Evolutionary conservation across 2,888 invertebrate genomes (phyloP).

Genomic region (Adelphocoris suturalis): DNA sequence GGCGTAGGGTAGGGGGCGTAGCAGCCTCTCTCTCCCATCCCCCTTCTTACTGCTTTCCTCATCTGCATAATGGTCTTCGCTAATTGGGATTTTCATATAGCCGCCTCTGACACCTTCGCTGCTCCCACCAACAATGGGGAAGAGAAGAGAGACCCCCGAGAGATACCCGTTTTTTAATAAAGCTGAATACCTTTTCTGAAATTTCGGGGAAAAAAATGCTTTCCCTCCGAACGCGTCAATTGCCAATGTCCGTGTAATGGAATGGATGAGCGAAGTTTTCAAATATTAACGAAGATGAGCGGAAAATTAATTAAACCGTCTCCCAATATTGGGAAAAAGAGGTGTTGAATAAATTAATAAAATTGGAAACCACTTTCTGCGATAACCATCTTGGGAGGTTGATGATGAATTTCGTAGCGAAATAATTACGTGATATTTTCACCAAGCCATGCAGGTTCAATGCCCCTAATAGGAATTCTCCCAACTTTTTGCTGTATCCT

Average conservation of each 20-base stretch:
- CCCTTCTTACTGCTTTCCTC: slow-evolving; percentile 41
- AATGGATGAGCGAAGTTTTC: not conserved
- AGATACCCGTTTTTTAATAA: slow-evolving; percentile 25
- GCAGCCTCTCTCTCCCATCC: slow-evolving; percentile 20
- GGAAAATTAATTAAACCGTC: slow-evolving; percentile 10
- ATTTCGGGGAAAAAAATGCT: not conserved
- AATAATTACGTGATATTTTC: not conserved
- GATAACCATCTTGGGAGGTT: not conserved
- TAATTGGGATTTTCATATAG: slow-evolving; percentile 70
- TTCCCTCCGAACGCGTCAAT: not conserved
- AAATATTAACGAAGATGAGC: not conserved
- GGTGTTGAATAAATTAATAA: slow-evolving; percentile 17
- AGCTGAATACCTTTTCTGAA: slow-evolving; percentile 16
- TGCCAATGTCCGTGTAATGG: not conserved
- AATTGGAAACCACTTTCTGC: not conserved
- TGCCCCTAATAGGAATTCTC: not conserved
- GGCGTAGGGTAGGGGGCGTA: not conserved
- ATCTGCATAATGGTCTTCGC: slow-evolving; percentile 69
- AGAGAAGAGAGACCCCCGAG: not conserved
- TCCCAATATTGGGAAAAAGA: not conserved
- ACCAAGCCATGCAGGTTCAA: not conserved
- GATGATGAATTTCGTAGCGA: not conserved
- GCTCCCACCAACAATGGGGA: not conserved
- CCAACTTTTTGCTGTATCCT: not conserved
- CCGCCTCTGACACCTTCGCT: not conserved